Evolutionary conservation across 2,113 vertebrate species (phyloP).

Genomic region (Bos indicus): DNA sequence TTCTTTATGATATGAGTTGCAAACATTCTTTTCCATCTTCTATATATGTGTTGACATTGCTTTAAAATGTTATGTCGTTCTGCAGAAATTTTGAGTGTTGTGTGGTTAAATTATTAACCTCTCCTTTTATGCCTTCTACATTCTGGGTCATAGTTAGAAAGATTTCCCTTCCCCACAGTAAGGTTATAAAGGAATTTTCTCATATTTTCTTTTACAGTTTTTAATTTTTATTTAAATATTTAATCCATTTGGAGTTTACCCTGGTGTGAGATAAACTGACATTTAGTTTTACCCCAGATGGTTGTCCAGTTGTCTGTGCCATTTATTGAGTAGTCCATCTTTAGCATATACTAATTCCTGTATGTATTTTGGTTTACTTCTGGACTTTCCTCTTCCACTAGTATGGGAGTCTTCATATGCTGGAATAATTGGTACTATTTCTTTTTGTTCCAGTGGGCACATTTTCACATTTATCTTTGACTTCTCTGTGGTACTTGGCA

Average conservation of each 20-base stretch:
- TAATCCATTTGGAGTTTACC: not conserved
- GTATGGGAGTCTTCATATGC: not conserved
- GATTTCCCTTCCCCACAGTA: not conserved
- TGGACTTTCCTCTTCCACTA: not conserved
- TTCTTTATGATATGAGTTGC: not conserved
- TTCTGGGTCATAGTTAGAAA: not conserved
- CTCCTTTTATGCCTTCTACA: not conserved
- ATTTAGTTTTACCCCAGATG: not conserved
- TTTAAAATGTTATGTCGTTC: not conserved
- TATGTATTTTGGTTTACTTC: not conserved
- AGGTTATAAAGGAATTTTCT: not conserved
- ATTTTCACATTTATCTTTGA: not conserved
- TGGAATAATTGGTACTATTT: not conserved
- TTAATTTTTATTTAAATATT: not conserved
- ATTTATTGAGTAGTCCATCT: not conserved
- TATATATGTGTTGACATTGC: not conserved
- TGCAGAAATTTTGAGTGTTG: not conserved
- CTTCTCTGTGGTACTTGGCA: not conserved
- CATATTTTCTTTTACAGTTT: not conserved
- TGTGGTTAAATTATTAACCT: not conserved
- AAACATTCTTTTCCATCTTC: not conserved
- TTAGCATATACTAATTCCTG: not conserved
- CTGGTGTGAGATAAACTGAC: not conserved
- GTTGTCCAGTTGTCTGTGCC: not conserved
- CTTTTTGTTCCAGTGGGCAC: not conserved